A percentile compares a stretch with the other conserved stretches of the same genome.
Conservation (phyloP, 1,140 invertebrate genomes). For the Oreohelix idahoensis region DNA sequence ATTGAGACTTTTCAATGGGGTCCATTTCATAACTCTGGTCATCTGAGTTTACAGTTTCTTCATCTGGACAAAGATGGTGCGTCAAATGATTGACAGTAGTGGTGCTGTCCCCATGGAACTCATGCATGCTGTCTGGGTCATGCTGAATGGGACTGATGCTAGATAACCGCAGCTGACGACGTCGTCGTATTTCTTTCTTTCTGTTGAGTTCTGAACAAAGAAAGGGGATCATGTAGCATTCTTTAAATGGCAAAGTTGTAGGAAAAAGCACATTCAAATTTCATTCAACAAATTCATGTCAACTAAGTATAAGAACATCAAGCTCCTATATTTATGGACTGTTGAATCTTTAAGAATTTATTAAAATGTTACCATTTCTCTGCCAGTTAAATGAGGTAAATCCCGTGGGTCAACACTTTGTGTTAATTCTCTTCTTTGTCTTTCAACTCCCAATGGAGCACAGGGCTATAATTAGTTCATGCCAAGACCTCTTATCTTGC, state of each 20-base stretch:
- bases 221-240: background rate
- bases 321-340: no score
- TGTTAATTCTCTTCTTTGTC: no score
- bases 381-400: no score
- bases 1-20: background rate
- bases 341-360: no score
- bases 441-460: no score
- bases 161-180: constrained; percentile 55
- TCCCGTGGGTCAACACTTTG: no score
- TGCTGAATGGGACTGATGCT: constrained; percentile 63
- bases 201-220: constrained; percentile 59
- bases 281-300: no score
- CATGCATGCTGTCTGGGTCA: constrained; percentile 40
- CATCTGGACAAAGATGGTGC: background rate
- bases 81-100: background rate
- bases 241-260: background rate
- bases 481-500: no score
- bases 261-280: no score
- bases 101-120: background rate
- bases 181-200: constrained; percentile 56
- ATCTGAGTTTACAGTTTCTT: background rate
- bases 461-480: no score
- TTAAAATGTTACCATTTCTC: no score
- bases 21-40: background rate
- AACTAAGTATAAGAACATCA: no score